These are phyloP conservation scores for Plagiodera versicolora DNA, from an alignment of 2,888 invertebrate genomes.

Conservation along the genomic window DNA sequence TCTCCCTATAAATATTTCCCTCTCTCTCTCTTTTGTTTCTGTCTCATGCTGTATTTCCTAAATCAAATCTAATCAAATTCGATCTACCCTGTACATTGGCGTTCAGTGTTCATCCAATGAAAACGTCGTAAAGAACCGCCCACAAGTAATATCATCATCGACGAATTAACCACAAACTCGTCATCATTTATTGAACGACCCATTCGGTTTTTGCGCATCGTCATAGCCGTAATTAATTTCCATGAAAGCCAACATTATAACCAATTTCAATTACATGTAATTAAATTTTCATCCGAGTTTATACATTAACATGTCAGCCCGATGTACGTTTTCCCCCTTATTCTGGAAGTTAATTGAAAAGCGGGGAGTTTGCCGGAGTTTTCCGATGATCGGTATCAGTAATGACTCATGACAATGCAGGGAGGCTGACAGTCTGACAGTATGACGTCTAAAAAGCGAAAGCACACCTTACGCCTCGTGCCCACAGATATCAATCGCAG, in stretches of 20 bases:
- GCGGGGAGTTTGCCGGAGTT: slow-evolving; percentile 21
- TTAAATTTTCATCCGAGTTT: slow-evolving; percentile 7
- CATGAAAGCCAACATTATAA: slow-evolving; percentile 8
- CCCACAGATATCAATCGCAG: not conserved
- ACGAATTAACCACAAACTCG: not conserved
- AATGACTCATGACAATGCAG: slow-evolving; percentile 20
- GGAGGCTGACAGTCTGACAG: not conserved
- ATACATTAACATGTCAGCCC: slow-evolving; percentile 4
- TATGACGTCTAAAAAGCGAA: not conserved
- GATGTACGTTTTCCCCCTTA: not conserved
- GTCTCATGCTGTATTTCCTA: too few relatives aligned
- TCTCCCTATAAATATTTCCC: too few relatives aligned
- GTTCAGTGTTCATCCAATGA: too few relatives aligned
- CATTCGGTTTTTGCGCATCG: not conserved
- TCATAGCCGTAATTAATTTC: not conserved
- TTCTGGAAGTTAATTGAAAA: slow-evolving; percentile 19
- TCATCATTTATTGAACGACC: not conserved
- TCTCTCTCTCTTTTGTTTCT: too few relatives aligned
- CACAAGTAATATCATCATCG: not conserved
- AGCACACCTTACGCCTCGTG: not conserved
- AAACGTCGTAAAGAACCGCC: not conserved
- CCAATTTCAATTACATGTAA: not conserved
- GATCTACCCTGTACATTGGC: too few relatives aligned
- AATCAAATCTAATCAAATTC: too few relatives aligned
- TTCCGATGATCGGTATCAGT: slow-evolving; percentile 22